Conservation (phyloP, 2,797 vertebrate genomes). For the Sebastes kiyomatsui region DNA sequence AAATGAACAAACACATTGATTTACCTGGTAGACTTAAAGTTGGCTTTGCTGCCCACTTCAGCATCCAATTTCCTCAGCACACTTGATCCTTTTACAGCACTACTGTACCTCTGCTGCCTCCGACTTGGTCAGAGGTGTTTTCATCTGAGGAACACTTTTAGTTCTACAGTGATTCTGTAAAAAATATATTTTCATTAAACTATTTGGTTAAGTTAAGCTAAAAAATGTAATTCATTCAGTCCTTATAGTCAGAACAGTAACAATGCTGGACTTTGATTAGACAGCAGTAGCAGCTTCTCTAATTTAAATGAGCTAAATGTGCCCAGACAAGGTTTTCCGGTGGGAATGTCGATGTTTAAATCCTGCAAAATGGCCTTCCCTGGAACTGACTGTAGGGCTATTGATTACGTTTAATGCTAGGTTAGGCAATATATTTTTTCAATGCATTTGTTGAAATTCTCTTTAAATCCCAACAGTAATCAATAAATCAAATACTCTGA, state of each 20-base stretch:
- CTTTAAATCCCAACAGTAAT: accelerated
- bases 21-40: conserved; percentile 34
- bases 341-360: conserved; percentile 25
- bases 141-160: background rate
- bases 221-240: background rate
- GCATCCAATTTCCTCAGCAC: conserved; percentile 24
- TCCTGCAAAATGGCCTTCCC: conserved; percentile 5
- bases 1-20: conserved; percentile 55
- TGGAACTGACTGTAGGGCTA: background rate
- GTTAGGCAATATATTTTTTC: background rate
- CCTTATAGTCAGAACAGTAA: background rate
- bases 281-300: background rate
- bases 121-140: background rate
- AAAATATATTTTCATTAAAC: background rate
- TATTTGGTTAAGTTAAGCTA: background rate
- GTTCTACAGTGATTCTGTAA: background rate
- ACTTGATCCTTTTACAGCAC: background rate
- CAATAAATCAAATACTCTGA: background rate
- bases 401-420: background rate
- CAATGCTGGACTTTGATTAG: conserved; percentile 7
- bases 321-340: background rate
- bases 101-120: conserved; percentile 4
- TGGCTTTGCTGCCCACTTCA: conserved; percentile 22
- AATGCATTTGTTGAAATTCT: background rate
- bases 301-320: conserved; percentile 33